Base-by-base conservation (phyloP, 1,140 invertebrate species). In the Pseudomyrmex cubaensis region DNA sequence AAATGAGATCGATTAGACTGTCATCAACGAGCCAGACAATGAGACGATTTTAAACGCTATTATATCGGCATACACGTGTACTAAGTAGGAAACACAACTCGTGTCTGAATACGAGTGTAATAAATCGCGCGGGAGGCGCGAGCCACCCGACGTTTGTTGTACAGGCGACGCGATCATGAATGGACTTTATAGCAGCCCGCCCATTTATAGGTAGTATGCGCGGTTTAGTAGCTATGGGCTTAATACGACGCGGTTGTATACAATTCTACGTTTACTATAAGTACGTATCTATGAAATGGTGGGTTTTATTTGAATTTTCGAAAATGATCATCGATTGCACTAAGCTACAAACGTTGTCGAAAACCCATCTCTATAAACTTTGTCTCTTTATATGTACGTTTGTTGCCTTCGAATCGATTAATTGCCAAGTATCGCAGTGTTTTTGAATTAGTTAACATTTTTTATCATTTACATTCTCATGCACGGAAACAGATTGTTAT, bases 131-230 rank as follows among this genome's bases (percentile, higher is more conserved):
- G 77, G 88, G 87, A 87, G 87, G 83, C 89, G 89, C 89, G 80
- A 88, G 85, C 77, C 84, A 85, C 85, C 76, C 77, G 86, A 88
- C 83, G 82, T 88, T 89, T 83, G 89, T 87, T 87, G 88, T 87
- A 90, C 85, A 80, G 78, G 57, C 80, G 87, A 84, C 87, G 87
- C 89, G 90, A 92, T 92, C 90, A 92, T 92, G 91, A 92, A 91
- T 91, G 91, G 90, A 90, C 87, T 92, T 91, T 91, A 92, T 91
- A 89, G 90, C 89, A 85, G 85, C 84, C 83, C 88, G 73, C 75
- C 88, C 87, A 90, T 88, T 87, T 90, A 88, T 89, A 91, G 86
- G 87, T 89, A 85, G 85, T 88, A 85, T 89, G 85, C 89, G 77
- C 82, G 85, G 85, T 91, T 91, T 91, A 91, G 90, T 91, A 85